Evolutionary conservation across 2,888 invertebrate species (phyloP).

Genomic region (Prionchulus punctatus): DNA sequence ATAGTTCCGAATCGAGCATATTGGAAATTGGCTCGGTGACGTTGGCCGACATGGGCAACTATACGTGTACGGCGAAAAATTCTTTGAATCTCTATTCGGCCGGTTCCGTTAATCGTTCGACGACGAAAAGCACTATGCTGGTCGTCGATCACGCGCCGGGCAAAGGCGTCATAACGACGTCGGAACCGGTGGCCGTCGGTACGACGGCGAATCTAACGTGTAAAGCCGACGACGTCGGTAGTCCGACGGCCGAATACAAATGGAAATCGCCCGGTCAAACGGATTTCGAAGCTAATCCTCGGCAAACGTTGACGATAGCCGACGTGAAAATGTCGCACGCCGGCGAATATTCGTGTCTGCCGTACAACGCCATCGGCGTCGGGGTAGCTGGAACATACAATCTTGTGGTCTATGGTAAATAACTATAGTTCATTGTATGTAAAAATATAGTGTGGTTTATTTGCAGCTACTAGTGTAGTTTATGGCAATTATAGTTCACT

Average conservation of each 20-base stretch:
- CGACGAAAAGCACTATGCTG: neutral
- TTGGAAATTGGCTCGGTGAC: slow-evolving; percentile 43
- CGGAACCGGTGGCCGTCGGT: slow-evolving; percentile 57
- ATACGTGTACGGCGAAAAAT: slow-evolving; percentile 72
- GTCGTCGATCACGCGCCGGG: slow-evolving; percentile 10
- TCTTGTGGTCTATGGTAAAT: slow-evolving; percentile 55
- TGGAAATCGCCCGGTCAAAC: slow-evolving; percentile 5
- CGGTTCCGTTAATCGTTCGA: neutral
- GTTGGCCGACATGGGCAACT: slow-evolving; percentile 67
- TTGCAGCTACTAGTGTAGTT: too few relatives aligned
- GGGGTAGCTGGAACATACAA: slow-evolving; percentile 51
- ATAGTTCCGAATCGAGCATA: slow-evolving; percentile 27
- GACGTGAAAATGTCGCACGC: slow-evolving; percentile 67
- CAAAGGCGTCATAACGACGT: slow-evolving; percentile 3
- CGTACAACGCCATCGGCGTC: slow-evolving; percentile 66
- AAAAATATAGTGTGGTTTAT: too few relatives aligned
- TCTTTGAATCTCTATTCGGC: slow-evolving; percentile 50
- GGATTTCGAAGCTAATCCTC: neutral
- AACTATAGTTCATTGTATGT: too few relatives aligned
- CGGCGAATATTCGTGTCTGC: slow-evolving; percentile 73
- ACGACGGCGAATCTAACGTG: slow-evolving; percentile 65
- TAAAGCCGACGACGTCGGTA: slow-evolving; percentile 60
- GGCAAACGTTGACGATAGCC: slow-evolving; percentile 44
- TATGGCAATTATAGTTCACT: too few relatives aligned
- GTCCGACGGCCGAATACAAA: slow-evolving; percentile 43